Evolutionary conservation across 1,140 invertebrate genomes (phyloP), one percentile per base, ranked within the genome.

Genomic region (Popillia japonica): DNA sequence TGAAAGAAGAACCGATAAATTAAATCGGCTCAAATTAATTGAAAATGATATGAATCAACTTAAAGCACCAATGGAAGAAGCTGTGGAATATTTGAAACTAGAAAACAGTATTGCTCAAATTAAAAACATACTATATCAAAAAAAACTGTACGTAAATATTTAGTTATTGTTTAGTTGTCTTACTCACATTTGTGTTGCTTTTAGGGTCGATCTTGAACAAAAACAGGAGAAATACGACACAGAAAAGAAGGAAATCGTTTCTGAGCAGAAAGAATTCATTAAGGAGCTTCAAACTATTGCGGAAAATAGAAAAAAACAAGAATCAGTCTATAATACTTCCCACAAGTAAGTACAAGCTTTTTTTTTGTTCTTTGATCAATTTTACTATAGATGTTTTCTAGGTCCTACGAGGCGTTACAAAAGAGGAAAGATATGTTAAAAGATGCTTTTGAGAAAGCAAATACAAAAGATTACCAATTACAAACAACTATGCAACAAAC

Each of bases 11-110:
- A 91, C 92, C 72, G 96, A 98, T 87, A 98, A 98, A 87, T 87
- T 98, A 42, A 96, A 97, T 86, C 90, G 97, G 82, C 91, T 98
- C 0, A 94, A 96, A 83, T 87, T 97, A 23, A 95, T 96, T 0
- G 95, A 99, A 87, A 95, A 95, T 80, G 97, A 99, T 85, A 95
- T 96, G 86, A 92, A 94, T 78, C 92, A 93, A 78, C 86, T 99
- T 61, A 92, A 96, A 83, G 93, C 92, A 78, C 94, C 96, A 0
- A 97, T 95, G 90, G 92, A 95, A 83, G 94, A 96, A 82, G 96
- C 97, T 0, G 89, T 98, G 0, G 91, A 93, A 73, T 96, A 92
- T 85, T 88, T 99, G 77, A 93, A 92, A 81, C 83, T 91, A 3
- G 94, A 97, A 83, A 99, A 99, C 85, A 88, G 89, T 22, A 88